A percentile compares a stretch with the other conserved stretches of the same genome.
These are phyloP conservation scores for Dryobota labecula DNA, from an alignment of 2,888 invertebrate species.

Conservation along the genomic window DNA sequence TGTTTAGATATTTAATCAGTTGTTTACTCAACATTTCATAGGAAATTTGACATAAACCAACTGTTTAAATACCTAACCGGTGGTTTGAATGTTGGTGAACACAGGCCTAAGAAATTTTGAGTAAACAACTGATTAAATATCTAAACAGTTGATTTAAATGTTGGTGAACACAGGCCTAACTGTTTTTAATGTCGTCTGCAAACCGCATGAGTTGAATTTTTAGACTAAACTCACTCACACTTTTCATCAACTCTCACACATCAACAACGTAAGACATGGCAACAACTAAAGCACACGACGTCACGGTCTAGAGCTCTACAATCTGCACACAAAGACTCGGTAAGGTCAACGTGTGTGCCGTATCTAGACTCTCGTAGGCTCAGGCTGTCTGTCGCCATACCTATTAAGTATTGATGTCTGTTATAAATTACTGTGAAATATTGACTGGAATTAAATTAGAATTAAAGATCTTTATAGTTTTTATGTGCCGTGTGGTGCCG, in stretches of 20 bases:
- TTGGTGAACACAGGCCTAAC: too few relatives aligned
- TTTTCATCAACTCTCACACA: slow-evolving; percentile 7
- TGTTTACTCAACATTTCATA: too few relatives aligned
- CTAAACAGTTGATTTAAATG: too few relatives aligned
- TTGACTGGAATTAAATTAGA: slow-evolving; percentile 9
- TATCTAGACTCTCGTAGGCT: slow-evolving; percentile 63
- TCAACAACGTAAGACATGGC: neutral
- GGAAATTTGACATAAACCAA: too few relatives aligned
- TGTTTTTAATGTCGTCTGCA: neutral
- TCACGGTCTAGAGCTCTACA: slow-evolving; percentile 36
- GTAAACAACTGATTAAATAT: too few relatives aligned
- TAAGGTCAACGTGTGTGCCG: slow-evolving; percentile 67
- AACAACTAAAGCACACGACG: neutral
- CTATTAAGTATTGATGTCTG: slow-evolving; percentile 22
- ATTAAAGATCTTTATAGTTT: neutral
- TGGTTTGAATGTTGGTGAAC: too few relatives aligned
- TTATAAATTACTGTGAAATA: slow-evolving; percentile 18
- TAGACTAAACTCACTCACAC: neutral
- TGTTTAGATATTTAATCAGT: too few relatives aligned
- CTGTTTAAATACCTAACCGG: too few relatives aligned
- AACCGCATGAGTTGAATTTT: neutral
- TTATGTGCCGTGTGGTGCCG: too few relatives aligned
- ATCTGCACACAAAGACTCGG: slow-evolving; percentile 41
- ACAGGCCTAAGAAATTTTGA: too few relatives aligned
- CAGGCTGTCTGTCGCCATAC: slow-evolving; percentile 58